phyloP scores from a whole-genome alignment of 2,113 vertebrate genomes.

The Rhipidura dahli region DNA sequence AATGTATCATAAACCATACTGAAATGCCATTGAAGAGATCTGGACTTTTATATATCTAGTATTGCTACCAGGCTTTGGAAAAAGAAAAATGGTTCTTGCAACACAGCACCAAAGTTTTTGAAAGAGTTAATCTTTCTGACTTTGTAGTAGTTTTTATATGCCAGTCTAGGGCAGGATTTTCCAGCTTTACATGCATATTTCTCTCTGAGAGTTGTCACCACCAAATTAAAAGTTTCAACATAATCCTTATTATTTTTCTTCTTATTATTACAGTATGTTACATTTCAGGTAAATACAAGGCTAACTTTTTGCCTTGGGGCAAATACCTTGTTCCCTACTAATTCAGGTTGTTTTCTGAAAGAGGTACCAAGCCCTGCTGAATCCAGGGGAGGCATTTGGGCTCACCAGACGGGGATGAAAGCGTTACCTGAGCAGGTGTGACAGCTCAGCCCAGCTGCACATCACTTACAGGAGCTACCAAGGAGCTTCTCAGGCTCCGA shows the following conservation, averaged over 20 bases:
- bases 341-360: background rate
- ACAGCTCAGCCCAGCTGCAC: background rate
- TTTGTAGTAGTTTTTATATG: background rate
- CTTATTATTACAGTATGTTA: background rate
- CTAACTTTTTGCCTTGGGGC: background rate
- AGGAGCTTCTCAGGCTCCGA: background rate
- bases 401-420: fast-evolving
- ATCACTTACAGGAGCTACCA: background rate
- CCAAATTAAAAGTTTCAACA: background rate
- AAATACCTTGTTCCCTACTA: background rate
- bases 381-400: background rate
- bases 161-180: background rate
- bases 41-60: background rate
- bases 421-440: background rate
- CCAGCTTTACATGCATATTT: background rate
- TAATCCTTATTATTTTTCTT: background rate
- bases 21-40: background rate
- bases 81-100: background rate
- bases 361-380: background rate
- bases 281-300: background rate
- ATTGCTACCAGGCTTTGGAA: background rate
- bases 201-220: background rate
- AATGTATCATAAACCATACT: background rate
- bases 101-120: background rate
- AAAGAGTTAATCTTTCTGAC: background rate